These are phyloP conservation scores for Sylvilagus bachmani DNA, from an alignment of 2,113 vertebrate species.

Conservation along the genomic window DNA sequence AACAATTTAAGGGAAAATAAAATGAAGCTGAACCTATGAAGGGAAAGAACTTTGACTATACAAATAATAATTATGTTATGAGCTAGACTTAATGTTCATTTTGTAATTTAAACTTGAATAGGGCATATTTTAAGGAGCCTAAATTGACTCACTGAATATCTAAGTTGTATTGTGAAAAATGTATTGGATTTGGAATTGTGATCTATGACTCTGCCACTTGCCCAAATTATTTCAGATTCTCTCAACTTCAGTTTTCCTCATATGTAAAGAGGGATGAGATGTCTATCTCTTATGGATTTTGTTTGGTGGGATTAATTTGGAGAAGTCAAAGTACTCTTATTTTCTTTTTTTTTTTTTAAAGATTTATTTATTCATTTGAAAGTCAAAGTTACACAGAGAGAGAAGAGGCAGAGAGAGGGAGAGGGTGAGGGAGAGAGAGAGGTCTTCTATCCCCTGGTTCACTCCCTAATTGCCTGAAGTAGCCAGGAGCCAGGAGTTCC, in stretches of 20 bases:
- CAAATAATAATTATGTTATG: slow-evolving; percentile 1
- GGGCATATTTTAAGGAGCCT: neutral
- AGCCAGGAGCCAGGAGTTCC: too few relatives aligned
- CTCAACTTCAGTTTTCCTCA: neutral
- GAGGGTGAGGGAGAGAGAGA: too few relatives aligned
- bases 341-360: neutral
- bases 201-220: neutral
- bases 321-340: neutral
- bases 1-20: slow-evolving; percentile 14
- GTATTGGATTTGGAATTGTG: slow-evolving; percentile 34
- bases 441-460: too few relatives aligned
- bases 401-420: too few relatives aligned
- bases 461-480: too few relatives aligned
- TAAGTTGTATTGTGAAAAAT: slow-evolving; percentile 51
- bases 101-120: slow-evolving; percentile 52
- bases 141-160: neutral
- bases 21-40: neutral
- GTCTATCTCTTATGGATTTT: neutral
- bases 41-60: neutral
- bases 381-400: too few relatives aligned
- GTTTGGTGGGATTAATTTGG: slow-evolving; percentile 8
- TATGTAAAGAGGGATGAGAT: neutral
- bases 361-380: too few relatives aligned
- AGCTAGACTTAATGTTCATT: neutral
- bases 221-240: neutral